These are phyloP conservation scores for Copidosoma floridanum DNA, from an alignment of 1,140 invertebrate species.

Conservation along the genomic window DNA sequence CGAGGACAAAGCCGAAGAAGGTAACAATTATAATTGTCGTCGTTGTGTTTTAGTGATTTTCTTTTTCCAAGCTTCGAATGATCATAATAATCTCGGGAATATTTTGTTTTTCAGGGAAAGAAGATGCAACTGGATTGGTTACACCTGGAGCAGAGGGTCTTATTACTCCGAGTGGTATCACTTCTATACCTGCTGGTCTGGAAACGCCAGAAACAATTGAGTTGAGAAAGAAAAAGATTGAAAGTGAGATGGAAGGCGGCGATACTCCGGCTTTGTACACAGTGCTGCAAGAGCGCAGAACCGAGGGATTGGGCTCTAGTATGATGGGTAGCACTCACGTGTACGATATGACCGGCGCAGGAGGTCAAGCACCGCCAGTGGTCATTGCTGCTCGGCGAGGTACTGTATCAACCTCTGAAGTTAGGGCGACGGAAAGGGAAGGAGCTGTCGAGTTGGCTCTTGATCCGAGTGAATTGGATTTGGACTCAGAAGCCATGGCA, in stretches of 20 bases:
- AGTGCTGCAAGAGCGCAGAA: conserved; percentile 91
- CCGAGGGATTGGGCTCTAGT: conserved; percentile 83
- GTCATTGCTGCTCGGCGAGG: conserved; percentile 54
- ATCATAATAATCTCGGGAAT: not conserved
- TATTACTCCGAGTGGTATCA: conserved; percentile 92
- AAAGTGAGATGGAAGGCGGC: conserved; percentile 93
- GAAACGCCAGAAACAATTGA: conserved; percentile 99
- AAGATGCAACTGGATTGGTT: conserved; percentile 71
- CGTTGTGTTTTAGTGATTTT: not conserved
- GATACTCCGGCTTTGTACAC: conserved; percentile 91
- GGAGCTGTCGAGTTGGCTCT: conserved; percentile 89
- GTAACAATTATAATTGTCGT: conserved; percentile 53
- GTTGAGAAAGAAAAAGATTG: conserved; percentile 94
- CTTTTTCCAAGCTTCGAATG: too few relatives aligned
- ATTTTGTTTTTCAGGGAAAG: conserved; percentile 45
- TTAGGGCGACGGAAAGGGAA: conserved; percentile 57
- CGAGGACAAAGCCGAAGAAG: conserved; percentile 69
- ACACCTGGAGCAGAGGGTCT: conserved; percentile 84
- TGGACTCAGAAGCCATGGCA: conserved; percentile 94
- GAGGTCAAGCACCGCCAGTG: conserved; percentile 59
- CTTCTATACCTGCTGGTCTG: conserved; percentile 90
- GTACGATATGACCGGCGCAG: conserved; percentile 80
- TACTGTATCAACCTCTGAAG: conserved; percentile 42
- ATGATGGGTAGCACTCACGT: conserved; percentile 99
- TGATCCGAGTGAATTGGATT: conserved; percentile 95